These are phyloP conservation scores for Timandra comae DNA, from an alignment of 2,888 invertebrate species.

Conservation along the genomic window DNA sequence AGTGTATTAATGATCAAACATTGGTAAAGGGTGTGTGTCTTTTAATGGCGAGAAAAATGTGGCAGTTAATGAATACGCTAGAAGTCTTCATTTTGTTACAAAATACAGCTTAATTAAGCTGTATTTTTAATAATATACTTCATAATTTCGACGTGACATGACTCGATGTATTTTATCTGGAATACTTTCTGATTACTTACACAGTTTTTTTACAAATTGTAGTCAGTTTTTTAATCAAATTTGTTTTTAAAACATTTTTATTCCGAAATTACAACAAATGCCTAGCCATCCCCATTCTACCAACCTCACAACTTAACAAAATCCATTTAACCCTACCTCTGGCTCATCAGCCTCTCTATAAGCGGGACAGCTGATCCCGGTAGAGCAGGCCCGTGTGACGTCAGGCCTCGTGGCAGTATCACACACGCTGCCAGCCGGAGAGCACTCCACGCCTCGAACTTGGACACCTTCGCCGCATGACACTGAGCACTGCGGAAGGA, in stretches of 20 bases:
- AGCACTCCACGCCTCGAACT: slow-evolving; percentile 88
- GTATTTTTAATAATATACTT: too few relatives aligned
- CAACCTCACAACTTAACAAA: too few relatives aligned
- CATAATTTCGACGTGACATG: too few relatives aligned
- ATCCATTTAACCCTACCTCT: too few relatives aligned
- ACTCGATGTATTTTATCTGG: too few relatives aligned
- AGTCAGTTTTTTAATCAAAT: too few relatives aligned
- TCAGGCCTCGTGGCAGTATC: slow-evolving; percentile 81
- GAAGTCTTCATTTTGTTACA: not conserved
- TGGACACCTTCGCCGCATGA: slow-evolving; percentile 93
- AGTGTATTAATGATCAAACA: slow-evolving; percentile 2
- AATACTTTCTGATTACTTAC: too few relatives aligned
- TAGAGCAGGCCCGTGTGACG: slow-evolving; percentile 83
- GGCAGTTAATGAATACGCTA: not conserved
- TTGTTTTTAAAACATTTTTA: too few relatives aligned
- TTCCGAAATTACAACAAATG: too few relatives aligned
- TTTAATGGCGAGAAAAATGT: not conserved
- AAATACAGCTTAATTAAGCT: too few relatives aligned
- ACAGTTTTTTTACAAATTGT: too few relatives aligned
- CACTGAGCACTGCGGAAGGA: slow-evolving; percentile 86
- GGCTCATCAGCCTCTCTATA: slow-evolving; percentile 62
- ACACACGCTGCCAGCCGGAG: slow-evolving; percentile 80
- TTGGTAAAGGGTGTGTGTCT: not conserved
- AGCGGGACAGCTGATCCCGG: slow-evolving; percentile 82
- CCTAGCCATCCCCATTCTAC: too few relatives aligned